Base-by-base conservation (phyloP, 1,140 invertebrate genomes). In the Aphidius gifuensis region DNA sequence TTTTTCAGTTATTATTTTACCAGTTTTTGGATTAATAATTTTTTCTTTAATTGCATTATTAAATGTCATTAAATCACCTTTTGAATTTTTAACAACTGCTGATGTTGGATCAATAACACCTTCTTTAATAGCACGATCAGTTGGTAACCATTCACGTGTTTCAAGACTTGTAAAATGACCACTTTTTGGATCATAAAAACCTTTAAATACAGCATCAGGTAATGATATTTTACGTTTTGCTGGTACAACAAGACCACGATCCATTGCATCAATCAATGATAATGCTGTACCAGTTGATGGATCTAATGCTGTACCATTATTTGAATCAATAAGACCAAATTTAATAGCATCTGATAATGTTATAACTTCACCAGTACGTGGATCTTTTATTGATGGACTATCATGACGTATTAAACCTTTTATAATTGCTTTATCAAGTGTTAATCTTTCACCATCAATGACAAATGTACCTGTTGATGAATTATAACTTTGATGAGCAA, bases 141-240 rank as follows among this genome's bases (percentile, higher is more conserved):
- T 88, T 60, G 87, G 86, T 46, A 94, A 76, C 71, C 88, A 88
- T 77, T 91, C 90, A 70, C 86, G 87, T 21, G 86, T 87, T 69
- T 88, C 85, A 7, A 86, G 84, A 74, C 86, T 85, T 7, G 86
- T 85, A 69, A 92, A 88, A 65, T 87, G 85, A 23, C 90, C 90
- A 9, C 87, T 88, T 59, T 85, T 83, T 1, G 88, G 86, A 76
- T 89, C 86, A 68, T 92, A 91, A 58, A 91, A 87, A n/a, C 93
- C 92, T 80, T 92, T 91, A 69, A 90, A 91, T 7, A 96, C 86
- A 1, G 92, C 92, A 77, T 95, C 92, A 1, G 91, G 89, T 11
- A 96, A 80, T 46, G 91, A 92, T 66, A 92, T 87, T 75, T 90
- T 91, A 40, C 87, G 86, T 77, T 92, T 92, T 45, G 90, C 88